A percentile compares a stretch with the other conserved stretches of the same genome.
phyloP scores from a whole-genome alignment of 2,113 vertebrate species.

The Pygoscelis antarcticus region DNA sequence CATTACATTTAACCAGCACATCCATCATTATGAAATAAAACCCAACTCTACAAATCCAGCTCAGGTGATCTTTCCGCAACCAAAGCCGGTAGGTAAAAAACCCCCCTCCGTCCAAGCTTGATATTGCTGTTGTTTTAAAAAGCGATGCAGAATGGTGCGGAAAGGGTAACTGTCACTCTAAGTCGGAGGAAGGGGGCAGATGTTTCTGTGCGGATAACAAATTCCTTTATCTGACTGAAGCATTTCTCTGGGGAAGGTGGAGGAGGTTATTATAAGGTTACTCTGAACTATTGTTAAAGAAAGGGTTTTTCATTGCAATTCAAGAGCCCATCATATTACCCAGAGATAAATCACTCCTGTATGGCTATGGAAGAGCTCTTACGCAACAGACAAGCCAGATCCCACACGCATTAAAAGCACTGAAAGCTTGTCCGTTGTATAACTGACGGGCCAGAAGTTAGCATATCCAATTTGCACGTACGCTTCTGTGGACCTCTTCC shows the following conservation, averaged over 20 bases:
- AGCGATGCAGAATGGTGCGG: background rate
- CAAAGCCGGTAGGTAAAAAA: background rate
- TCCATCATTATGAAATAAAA: background rate
- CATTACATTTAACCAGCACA: background rate
- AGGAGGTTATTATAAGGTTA: constrained; percentile 4
- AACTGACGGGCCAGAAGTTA: background rate
- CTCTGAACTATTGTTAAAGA: background rate
- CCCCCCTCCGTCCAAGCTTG: background rate
- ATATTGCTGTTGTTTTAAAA: background rate
- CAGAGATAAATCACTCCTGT: background rate
- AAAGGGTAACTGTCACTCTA: background rate
- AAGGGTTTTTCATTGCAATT: background rate
- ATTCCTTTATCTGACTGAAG: constrained; percentile 8
- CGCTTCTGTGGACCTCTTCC: background rate
- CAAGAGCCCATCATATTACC: background rate
- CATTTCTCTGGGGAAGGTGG: constrained; percentile 1
- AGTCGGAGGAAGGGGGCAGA: background rate
- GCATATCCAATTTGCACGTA: background rate
- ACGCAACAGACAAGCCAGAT: background rate
- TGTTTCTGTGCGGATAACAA: background rate
- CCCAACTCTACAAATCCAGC: background rate
- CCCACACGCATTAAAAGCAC: background rate
- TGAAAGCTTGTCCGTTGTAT: background rate
- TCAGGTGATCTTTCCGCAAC: background rate
- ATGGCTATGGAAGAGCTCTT: background rate